phyloP scores from a whole-genome alignment of 2,797 vertebrate species.

The Merluccius polli region DNA sequence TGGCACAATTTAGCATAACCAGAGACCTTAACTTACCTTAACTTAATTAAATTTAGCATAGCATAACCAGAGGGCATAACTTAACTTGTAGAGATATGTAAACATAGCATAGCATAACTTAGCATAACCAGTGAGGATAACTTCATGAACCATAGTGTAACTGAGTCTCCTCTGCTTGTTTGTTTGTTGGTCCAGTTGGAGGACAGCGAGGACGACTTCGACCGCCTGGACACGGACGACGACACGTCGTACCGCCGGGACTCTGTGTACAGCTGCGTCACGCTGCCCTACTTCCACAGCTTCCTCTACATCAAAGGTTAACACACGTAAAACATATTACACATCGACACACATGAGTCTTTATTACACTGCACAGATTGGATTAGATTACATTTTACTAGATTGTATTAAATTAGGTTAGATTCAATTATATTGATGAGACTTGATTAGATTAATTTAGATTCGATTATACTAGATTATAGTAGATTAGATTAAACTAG shows the following conservation, averaged over 20 bases:
- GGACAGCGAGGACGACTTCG: slow-evolving; percentile 96
- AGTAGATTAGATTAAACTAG: background rate
- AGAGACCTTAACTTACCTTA: no score
- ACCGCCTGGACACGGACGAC: slow-evolving; percentile 90
- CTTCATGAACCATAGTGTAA: background rate
- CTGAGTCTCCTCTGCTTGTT: background rate
- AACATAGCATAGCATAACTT: no score
- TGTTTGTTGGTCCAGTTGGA: slow-evolving; percentile 76
- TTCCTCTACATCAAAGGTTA: slow-evolving; percentile 95
- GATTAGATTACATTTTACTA: background rate
- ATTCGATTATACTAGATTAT: background rate
- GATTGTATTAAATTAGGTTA: background rate
- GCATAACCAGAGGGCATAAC: no score
- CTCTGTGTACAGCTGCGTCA: slow-evolving; percentile 97
- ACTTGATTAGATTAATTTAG: background rate
- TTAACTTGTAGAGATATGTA: no score
- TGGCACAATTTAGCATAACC: no score
- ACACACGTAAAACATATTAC: no score
- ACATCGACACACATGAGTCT: no score
- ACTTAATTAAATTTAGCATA: no score
- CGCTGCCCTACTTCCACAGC: slow-evolving; percentile 94
- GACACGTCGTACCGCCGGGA: slow-evolving; percentile 90
- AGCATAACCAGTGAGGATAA: background rate
- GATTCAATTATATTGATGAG: background rate
- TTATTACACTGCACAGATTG: background rate